These are phyloP conservation scores for Liopterus haemorrhoidalis DNA, from an alignment of 2,888 invertebrate genomes.

Conservation along the genomic window DNA sequence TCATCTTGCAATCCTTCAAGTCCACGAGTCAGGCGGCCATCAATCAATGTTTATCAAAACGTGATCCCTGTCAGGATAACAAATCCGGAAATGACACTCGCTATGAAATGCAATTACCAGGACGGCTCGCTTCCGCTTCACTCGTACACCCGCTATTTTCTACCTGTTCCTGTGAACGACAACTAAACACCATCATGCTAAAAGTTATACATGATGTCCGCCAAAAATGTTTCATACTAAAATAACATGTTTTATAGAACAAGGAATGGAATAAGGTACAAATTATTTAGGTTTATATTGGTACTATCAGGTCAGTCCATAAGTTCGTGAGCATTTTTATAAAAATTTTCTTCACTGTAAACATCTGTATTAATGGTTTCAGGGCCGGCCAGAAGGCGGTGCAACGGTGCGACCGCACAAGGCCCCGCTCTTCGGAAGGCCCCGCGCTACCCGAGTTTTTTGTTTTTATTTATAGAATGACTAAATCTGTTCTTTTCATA, in stretches of 20 bases:
- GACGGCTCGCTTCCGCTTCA: not conserved
- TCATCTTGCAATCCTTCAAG: not conserved
- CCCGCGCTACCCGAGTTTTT: too few relatives aligned
- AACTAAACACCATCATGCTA: not conserved
- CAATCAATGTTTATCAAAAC: constrained; percentile 2
- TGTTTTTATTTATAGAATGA: too few relatives aligned
- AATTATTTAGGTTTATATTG: not conserved
- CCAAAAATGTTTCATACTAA: not conserved
- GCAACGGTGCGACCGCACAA: too few relatives aligned
- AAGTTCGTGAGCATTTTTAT: too few relatives aligned
- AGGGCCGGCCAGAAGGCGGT: too few relatives aligned
- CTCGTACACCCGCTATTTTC: not conserved
- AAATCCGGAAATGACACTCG: constrained; percentile 1
- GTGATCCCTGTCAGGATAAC: not conserved
- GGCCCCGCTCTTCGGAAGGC: too few relatives aligned
- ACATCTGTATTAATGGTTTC: too few relatives aligned
- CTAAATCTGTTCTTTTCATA: too few relatives aligned
- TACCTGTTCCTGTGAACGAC: not conserved
- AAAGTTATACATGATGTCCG: not conserved
- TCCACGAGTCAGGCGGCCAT: not conserved
- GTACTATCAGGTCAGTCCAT: too few relatives aligned
- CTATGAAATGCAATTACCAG: constrained; percentile 1
- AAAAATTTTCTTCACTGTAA: too few relatives aligned
- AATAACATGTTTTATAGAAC: not conserved
- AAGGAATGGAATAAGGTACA: not conserved